phyloP scores from a whole-genome alignment of 2,113 vertebrate genomes.

The Polypterus senegalus region DNA sequence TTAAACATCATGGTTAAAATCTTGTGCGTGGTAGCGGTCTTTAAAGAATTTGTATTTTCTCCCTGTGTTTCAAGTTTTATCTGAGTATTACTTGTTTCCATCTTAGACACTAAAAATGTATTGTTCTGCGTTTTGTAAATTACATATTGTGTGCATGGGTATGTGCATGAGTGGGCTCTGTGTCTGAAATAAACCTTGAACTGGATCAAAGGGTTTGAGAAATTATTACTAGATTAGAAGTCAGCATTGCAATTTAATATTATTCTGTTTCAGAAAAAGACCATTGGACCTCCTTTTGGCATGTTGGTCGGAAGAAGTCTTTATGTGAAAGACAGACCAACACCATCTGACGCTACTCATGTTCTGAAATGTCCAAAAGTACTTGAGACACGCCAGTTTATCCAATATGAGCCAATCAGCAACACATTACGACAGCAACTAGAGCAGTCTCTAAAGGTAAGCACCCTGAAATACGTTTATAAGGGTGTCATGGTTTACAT shows the following conservation, averaged over 20 bases:
- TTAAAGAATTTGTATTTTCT: too few species aligned
- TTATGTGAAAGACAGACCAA: constrained; percentile 26
- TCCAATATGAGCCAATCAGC: constrained; percentile 50
- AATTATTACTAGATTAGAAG: background rate
- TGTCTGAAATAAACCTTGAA: too few species aligned
- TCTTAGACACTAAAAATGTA: too few species aligned
- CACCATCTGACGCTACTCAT: constrained; percentile 3
- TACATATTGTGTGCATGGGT: too few species aligned
- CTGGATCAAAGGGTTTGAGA: background rate
- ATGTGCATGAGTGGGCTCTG: too few species aligned
- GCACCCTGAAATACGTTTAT: too few species aligned
- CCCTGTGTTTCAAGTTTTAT: too few species aligned
- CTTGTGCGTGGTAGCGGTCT: too few species aligned
- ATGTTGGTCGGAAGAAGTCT: constrained; percentile 40
- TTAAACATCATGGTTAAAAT: too few species aligned
- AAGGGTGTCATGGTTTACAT: too few species aligned
- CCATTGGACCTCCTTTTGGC: constrained; percentile 33
- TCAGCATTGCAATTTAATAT: background rate
- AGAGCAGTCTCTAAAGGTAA: constrained; percentile 67
- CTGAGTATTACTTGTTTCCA: too few species aligned
- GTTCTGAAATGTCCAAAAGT: constrained; percentile 53
- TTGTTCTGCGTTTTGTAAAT: too few species aligned
- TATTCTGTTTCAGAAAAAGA: constrained; percentile 42
- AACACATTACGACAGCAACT: constrained; percentile 40
- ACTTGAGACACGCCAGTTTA: constrained; percentile 64